phyloP scores from a whole-genome alignment of 2,113 vertebrate genomes.

The Ivindomyrus marchei region DNA sequence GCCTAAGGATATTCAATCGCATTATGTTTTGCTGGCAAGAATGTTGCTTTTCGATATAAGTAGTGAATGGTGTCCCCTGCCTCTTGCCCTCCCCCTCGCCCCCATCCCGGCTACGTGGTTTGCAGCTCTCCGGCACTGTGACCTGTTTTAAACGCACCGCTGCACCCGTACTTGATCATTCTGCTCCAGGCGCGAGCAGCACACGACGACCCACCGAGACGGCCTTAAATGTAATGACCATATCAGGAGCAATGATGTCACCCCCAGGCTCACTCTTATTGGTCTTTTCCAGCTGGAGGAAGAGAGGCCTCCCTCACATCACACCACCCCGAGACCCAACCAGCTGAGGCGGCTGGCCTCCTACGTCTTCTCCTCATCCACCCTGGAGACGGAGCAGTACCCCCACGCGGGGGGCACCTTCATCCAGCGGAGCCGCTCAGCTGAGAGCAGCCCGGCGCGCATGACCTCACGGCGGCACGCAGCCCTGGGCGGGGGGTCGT shows the following conservation, averaged over 20 bases:
- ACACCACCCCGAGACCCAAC: slow-evolving; percentile 76
- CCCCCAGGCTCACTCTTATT: slow-evolving; percentile 81
- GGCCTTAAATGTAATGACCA: neutral
- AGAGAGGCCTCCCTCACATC: slow-evolving; percentile 75
- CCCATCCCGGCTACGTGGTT: neutral
- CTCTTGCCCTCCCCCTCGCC: neutral
- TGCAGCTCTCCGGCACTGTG: neutral
- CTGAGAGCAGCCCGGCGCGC: slow-evolving; percentile 95
- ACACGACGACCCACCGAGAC: neutral
- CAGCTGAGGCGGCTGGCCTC: slow-evolving; percentile 96
- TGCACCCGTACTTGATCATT: neutral
- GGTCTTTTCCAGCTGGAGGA: slow-evolving; percentile 97
- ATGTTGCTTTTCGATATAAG: neutral
- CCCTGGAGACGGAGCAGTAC: slow-evolving; percentile 95
- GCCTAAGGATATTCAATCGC: neutral
- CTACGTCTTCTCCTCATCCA: slow-evolving; percentile 97
- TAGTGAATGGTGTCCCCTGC: neutral
- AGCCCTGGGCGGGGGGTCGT: slow-evolving; percentile 64
- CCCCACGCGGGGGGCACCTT: slow-evolving; percentile 83
- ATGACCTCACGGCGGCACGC: slow-evolving; percentile 35
- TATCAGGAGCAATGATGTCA: slow-evolving; percentile 23
- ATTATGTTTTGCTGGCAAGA: neutral
- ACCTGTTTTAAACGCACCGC: neutral
- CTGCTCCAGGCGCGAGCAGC: neutral
- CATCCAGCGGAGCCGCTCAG: slow-evolving; percentile 97